Percentiles rank a stretch among this genome's conserved stretches.
phyloP scores from a whole-genome alignment of 2,888 invertebrate species.

The Chouioia cunea region DNA sequence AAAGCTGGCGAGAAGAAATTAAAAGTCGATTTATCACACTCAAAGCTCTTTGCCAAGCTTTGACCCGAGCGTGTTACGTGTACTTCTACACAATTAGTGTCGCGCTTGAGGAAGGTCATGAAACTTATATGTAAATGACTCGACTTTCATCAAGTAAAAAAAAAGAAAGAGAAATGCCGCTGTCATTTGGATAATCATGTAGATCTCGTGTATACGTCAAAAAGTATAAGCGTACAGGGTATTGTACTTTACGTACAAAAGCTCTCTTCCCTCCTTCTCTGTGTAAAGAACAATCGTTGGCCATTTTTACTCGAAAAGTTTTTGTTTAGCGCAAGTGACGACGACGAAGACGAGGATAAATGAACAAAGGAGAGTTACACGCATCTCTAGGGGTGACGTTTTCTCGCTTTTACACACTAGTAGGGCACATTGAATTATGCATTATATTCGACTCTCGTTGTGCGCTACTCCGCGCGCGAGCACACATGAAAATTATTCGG shows the following conservation, averaged over 20 bases:
- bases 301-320: not conserved
- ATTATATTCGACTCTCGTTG: conserved; percentile 19
- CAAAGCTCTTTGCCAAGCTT: not conserved
- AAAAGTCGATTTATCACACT: conserved; percentile 44
- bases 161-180: no score
- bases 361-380: conserved; percentile 43
- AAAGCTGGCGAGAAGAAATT: conserved; percentile 13
- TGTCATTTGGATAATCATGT: no score
- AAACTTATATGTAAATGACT: no score
- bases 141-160: no score
- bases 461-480: not conserved
- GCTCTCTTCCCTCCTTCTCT: not conserved
- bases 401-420: conserved; percentile 3
- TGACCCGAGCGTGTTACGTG: no score
- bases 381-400: conserved; percentile 35
- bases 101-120: no score
- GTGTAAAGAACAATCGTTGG: not conserved
- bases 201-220: no score
- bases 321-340: not conserved
- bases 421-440: conserved; percentile 47
- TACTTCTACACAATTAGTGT: no score
- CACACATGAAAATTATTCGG: conserved; percentile 43
- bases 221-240: no score
- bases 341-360: conserved; percentile 36
- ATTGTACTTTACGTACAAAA: not conserved